Conservation (phyloP, 2,888 invertebrate species). For the Diarsia dahlii region DNA sequence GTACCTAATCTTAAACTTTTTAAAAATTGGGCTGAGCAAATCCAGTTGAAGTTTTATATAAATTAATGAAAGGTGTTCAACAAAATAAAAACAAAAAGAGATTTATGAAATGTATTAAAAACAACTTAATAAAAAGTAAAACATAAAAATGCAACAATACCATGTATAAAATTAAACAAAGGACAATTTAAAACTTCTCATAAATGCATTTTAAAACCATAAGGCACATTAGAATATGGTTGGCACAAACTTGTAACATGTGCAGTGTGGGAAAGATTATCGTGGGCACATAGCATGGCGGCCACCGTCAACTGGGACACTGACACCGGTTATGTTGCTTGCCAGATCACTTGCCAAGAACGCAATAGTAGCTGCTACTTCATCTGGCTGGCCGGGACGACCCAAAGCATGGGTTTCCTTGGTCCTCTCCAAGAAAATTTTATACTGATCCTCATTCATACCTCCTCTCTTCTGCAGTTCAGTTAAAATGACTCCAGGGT, state of each 20-base stretch:
- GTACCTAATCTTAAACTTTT: no score
- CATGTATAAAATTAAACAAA: slow-evolving; percentile 7
- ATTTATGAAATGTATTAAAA: slow-evolving; percentile 12
- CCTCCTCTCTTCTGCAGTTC: slow-evolving; percentile 97
- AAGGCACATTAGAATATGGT: slow-evolving; percentile 18
- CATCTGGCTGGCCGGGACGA: slow-evolving; percentile 95
- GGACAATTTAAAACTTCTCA: slow-evolving; percentile 10
- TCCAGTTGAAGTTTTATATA: not conserved
- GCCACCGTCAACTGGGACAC: slow-evolving; percentile 98
- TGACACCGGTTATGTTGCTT: slow-evolving; percentile 97
- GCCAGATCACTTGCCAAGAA: slow-evolving; percentile 97
- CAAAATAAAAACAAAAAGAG: not conserved
- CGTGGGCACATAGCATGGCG: slow-evolving; percentile 98
- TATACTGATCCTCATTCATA: slow-evolving; percentile 95
- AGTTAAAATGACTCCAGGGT: slow-evolving; percentile 98
- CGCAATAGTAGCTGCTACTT: slow-evolving; percentile 97
- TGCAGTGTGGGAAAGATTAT: slow-evolving; percentile 77
- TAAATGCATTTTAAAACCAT: slow-evolving; percentile 41
- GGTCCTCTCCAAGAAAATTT: slow-evolving; percentile 95
- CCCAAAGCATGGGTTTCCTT: slow-evolving; percentile 98
- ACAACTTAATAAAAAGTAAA: slow-evolving; percentile 31
- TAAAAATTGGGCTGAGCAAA: not conserved
- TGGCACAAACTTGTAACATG: not conserved
- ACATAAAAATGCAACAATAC: slow-evolving; percentile 17
- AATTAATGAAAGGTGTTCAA: not conserved